Percentiles rank a stretch among this genome's conserved stretches.
These are phyloP conservation scores for Myotis brandtii DNA, from an alignment of 2,113 vertebrate species.

Conservation along the genomic window DNA sequence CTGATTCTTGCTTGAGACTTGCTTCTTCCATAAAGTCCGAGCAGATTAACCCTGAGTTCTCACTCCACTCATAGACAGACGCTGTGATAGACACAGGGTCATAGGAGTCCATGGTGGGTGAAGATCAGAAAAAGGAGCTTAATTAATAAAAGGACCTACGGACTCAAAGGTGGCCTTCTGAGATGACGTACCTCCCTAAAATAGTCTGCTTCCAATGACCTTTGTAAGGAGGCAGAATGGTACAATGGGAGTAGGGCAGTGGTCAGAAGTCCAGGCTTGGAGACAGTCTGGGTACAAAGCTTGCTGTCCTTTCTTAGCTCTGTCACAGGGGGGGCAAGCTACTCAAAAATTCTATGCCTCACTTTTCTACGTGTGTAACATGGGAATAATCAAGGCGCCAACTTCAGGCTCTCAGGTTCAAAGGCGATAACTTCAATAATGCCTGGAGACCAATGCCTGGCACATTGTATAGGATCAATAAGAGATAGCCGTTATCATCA, in stretches of 20 bases:
- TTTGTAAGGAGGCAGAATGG: neutral
- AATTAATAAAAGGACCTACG: neutral
- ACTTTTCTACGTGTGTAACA: neutral
- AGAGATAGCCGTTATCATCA: neutral
- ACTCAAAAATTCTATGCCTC: neutral
- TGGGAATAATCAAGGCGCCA: neutral
- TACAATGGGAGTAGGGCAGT: too few relatives aligned
- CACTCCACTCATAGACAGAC: neutral
- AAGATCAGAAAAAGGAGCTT: neutral
- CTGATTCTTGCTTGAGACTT: neutral
- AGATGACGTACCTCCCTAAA: neutral
- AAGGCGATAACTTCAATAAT: neutral
- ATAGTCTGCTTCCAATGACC: neutral
- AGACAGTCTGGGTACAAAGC: neutral
- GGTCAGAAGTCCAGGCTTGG: neutral
- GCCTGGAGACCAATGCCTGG: neutral
- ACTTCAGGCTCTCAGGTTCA: neutral
- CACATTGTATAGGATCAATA: neutral
- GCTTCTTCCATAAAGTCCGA: neutral
- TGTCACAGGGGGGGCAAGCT: neutral
- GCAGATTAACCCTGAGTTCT: neutral
- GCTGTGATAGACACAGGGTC: too few relatives aligned
- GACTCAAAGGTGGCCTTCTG: neutral
- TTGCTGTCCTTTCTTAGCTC: neutral
- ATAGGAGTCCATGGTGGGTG: rapidly evolving